Evolutionary conservation across 2,797 vertebrate species (phyloP), one percentile per base, ranked within the genome.

Genomic region (Aythya fuligula): DNA sequence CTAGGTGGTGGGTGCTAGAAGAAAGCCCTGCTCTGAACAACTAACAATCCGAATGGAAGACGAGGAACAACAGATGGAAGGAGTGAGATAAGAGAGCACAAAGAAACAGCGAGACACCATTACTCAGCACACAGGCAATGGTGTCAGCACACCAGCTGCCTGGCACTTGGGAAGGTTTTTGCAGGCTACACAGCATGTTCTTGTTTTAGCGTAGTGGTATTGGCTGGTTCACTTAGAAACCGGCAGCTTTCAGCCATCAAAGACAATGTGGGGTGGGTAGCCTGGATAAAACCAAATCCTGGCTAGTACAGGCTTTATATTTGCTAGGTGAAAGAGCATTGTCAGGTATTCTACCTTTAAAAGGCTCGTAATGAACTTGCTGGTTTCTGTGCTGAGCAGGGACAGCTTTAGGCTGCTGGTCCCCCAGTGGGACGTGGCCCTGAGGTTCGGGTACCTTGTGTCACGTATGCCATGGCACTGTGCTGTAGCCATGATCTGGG

Each of bases 71-170:
- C 93, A 95, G 90, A 94, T 95, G 94, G 94, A 54, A 94, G 53
- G 71, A 80, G 74, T 58, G 49, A 90, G 77, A 43, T 84, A 66
- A 79, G 64, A 53, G 64, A 82, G 90, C 60, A 73, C 67, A 90
- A 87, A 71, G 80, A 66, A 75, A 49, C 22, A 86, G 83, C 67
- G 94, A 82, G 88, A 87, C 36, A 67, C 51, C 67, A 18, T 96
- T 95, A 93, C 83, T 95, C 93, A 95, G 94, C 95, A 93, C 67
- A 85, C 9, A 64, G 81, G 71, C 92, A 73, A 76, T 0, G 0
- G 67, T 95, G 94, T 94, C 84, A 89, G 74, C 86, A 20, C 67
- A 85, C 86, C 90, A 95, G 90, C 90, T 96, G 93, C 84, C 83
- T 94, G 32, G 66, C 0, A 4, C 57, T 79, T 90, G 62, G 80